Evolutionary conservation across 2,113 vertebrate species (phyloP), one percentile per base, ranked within the genome.

Genomic region (Cisticola juncidis): DNA sequence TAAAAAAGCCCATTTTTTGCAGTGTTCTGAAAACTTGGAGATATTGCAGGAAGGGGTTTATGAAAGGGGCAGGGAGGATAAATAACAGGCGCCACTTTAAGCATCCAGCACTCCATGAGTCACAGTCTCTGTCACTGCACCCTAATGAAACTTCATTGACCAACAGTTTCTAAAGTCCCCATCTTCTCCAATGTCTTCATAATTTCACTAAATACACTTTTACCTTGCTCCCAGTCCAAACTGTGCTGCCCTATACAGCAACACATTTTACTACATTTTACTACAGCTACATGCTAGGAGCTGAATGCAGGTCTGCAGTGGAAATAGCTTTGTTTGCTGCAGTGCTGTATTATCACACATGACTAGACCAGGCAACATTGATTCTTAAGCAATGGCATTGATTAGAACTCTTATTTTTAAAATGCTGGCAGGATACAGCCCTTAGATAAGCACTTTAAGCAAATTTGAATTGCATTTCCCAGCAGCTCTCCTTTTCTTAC

Each of bases 351-450:
- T 83, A 78, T 60, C 92, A 93, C 81, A 68, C 26, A 73, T 88
- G 87, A 40, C 85, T 81, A 78, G 62, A 88, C 11, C 64, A 88
- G 69, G 68, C 60, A 90, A 87, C 88, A 96, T 50, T 78, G 95
- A 96, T 92, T 96, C 90, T 88, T 90, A 88, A 92, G 93, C 56
- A 93, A 74, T 71, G 33, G 40, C 82, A 92, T 86, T 88, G 93
- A 97, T 94, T 93, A 81, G 64, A 79, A 81, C 31, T 78, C 88
- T 81, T 66, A 71, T 74, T 96, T 95, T 70, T 36, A 81, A 93
- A 88, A 80, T 66, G 36, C 51, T 95, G 72, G 26, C 72, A 95
- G 76, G 60, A 88, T 84, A 84, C 44, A 90, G 60, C 40, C 69
- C 51, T 90, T 74, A 73, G 53, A 66, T 70, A 91, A 87, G 89